phyloP scores from a whole-genome alignment of 1,140 invertebrate genomes.

The Megalonaias nervosa region DNA sequence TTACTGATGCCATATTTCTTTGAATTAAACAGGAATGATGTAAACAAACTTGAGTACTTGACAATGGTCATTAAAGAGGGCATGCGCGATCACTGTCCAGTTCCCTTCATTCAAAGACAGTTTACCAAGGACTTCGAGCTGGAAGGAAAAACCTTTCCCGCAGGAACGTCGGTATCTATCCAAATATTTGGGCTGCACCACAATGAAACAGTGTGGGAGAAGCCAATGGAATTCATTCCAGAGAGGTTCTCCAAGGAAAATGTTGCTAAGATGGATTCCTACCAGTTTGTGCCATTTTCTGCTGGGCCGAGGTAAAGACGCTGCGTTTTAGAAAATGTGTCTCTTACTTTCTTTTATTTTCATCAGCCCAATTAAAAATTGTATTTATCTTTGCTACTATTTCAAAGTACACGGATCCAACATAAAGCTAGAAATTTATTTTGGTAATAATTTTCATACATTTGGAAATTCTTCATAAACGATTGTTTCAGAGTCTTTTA shows the following conservation, averaged over 20 bases:
- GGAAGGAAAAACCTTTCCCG: conserved; percentile 58
- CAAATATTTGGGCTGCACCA: conserved; percentile 42
- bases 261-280: conserved; percentile 42
- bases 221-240: conserved; percentile 51
- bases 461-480: too few relatives aligned
- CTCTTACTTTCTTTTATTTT: too few relatives aligned
- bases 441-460: too few relatives aligned
- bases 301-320: conserved; percentile 52
- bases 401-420: too few relatives aligned
- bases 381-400: too few relatives aligned
- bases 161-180: conserved; percentile 27
- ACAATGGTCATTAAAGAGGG: conserved; percentile 69
- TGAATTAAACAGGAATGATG: conserved; percentile 45
- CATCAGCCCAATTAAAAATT: too few relatives aligned
- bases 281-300: conserved; percentile 59
- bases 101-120: conserved; percentile 81
- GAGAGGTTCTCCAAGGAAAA: conserved; percentile 54
- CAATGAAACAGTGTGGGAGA: conserved; percentile 40
- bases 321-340: conserved; percentile 21
- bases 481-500: too few relatives aligned
- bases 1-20: not conserved
- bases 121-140: conserved; percentile 38
- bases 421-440: too few relatives aligned
- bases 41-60: conserved; percentile 64
- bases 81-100: conserved; percentile 64